Percentiles rank a stretch among this genome's conserved stretches.
Evolutionary conservation across 2,113 vertebrate genomes (phyloP).

Genomic region (Platysteira castanea): DNA sequence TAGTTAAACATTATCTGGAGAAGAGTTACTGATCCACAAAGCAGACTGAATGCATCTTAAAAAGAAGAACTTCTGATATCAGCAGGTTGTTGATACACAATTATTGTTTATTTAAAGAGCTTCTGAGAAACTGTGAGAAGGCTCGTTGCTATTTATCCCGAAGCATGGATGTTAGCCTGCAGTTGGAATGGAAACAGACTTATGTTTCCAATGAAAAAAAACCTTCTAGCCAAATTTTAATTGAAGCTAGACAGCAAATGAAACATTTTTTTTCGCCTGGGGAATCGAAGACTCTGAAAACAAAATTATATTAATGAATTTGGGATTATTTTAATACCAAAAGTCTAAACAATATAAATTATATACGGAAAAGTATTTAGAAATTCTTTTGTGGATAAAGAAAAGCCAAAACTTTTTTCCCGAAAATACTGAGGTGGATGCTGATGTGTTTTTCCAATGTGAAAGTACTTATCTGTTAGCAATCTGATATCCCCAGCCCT

Average conservation of each 20-base stretch:
- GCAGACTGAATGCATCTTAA: background rate
- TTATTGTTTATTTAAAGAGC: background rate
- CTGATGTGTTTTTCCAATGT: background rate
- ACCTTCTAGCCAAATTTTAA: background rate
- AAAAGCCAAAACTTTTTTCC: background rate
- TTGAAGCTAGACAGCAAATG: background rate
- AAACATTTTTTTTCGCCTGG: background rate
- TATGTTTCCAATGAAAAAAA: background rate
- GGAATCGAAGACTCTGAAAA: background rate
- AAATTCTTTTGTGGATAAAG: background rate
- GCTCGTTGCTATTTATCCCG: background rate
- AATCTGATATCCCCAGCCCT: background rate
- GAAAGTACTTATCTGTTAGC: background rate
- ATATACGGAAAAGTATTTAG: background rate
- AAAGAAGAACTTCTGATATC: background rate
- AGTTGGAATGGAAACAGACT: background rate
- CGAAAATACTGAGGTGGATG: background rate
- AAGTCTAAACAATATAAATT: background rate
- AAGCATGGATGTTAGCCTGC: background rate
- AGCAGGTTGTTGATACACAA: background rate
- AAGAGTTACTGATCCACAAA: background rate
- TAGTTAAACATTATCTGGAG: background rate
- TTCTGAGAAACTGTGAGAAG: slow-evolving; percentile 6
- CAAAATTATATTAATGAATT: slow-evolving; percentile 3
- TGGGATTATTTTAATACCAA: background rate